Percentiles rank a stretch among this genome's conserved stretches.
phyloP scores from a whole-genome alignment of 2,888 invertebrate species.

The Athalia cordata region DNA sequence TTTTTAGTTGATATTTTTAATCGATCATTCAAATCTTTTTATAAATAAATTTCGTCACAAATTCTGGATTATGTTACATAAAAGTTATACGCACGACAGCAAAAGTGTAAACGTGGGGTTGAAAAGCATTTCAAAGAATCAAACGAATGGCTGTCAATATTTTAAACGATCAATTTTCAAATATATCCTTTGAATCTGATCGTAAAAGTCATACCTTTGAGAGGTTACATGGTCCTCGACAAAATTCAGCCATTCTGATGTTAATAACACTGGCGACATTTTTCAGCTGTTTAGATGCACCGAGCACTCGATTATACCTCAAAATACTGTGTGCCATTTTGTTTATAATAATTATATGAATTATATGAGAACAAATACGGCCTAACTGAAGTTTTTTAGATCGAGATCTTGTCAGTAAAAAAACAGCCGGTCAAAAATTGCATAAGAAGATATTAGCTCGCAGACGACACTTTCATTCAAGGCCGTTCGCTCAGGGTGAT shows the following conservation, averaged over 20 bases:
- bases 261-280: conserved; percentile 52
- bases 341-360: conserved; percentile 30
- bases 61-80: too few species aligned
- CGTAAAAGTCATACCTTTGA: conserved; percentile 24
- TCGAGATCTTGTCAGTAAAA: neutral
- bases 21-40: too few species aligned
- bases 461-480: conserved; percentile 34
- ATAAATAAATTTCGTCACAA: too few species aligned
- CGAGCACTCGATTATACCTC: conserved; percentile 49
- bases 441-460: conserved; percentile 27
- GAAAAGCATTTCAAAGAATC: too few species aligned
- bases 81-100: too few species aligned
- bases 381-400: neutral
- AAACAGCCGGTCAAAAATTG: conserved; percentile 24
- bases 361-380: neutral
- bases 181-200: neutral
- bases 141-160: too few species aligned
- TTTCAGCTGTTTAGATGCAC: conserved; percentile 55
- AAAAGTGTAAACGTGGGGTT: too few species aligned
- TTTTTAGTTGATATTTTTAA: too few species aligned
- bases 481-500: conserved; percentile 5
- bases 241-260: conserved; percentile 51
- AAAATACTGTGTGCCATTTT: conserved; percentile 59
- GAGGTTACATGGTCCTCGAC: conserved; percentile 39
- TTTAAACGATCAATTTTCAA: neutral